These are phyloP conservation scores for Penaeus chinensis DNA, from an alignment of 1,140 invertebrate species.

Conservation along the genomic window DNA sequence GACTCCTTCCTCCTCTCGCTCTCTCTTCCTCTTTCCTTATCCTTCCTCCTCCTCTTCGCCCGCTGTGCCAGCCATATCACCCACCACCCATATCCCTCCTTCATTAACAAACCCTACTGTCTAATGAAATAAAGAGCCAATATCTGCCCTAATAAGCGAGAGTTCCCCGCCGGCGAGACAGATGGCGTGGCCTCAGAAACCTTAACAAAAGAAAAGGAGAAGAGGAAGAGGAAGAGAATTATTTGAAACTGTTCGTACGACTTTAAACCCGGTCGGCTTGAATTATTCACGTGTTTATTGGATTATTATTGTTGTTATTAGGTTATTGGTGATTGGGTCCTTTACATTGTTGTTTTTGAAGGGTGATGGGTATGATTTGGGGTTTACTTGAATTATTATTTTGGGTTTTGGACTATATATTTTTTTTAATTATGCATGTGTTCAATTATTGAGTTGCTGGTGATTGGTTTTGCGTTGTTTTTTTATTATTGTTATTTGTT, in stretches of 20 bases:
- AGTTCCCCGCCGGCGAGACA: slow-evolving; percentile 31
- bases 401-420: neutral
- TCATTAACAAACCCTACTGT: too few species aligned
- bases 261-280: slow-evolving; percentile 26
- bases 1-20: too few species aligned
- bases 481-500: neutral
- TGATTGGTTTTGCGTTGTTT: neutral
- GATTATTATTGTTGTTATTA: slow-evolving; percentile 6
- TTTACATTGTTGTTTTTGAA: neutral
- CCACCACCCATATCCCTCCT: too few species aligned
- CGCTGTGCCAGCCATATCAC: too few species aligned
- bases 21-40: too few species aligned
- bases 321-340: neutral
- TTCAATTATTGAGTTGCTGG: neutral
- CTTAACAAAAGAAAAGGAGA: slow-evolving; percentile 57
- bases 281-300: neutral
- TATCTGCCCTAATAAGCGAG: slow-evolving; percentile 14
- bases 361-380: too few species aligned
- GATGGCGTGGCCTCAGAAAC: slow-evolving; percentile 51
- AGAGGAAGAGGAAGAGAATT: slow-evolving; percentile 49
- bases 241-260: slow-evolving; percentile 53
- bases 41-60: too few species aligned
- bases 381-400: too few species aligned
- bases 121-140: slow-evolving; percentile 6
- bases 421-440: neutral